These are phyloP conservation scores for Oplegnathus fasciatus DNA, from an alignment of 2,113 vertebrate species.

Conservation along the genomic window DNA sequence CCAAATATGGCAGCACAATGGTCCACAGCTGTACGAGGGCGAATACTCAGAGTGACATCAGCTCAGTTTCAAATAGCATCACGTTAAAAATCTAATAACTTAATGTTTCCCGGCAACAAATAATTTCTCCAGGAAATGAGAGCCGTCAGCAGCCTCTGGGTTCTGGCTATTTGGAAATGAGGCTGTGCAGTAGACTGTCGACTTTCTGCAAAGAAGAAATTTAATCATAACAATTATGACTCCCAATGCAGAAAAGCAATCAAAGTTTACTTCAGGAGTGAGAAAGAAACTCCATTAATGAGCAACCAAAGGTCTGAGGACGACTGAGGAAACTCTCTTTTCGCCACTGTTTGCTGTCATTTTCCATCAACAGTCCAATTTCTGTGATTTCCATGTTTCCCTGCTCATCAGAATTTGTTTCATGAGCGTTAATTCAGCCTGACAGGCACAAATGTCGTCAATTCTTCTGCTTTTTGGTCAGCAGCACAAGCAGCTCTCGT, in stretches of 20 bases:
- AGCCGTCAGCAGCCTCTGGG: slow-evolving; percentile 9
- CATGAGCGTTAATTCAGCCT: background rate
- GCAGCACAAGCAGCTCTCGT: background rate
- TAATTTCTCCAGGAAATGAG: slow-evolving; percentile 34
- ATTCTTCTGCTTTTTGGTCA: background rate
- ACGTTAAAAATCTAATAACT: background rate
- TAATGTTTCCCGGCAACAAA: slow-evolving; percentile 19
- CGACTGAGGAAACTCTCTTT: background rate
- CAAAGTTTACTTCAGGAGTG: background rate
- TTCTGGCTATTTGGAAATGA: background rate
- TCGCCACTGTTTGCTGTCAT: background rate
- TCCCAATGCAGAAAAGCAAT: background rate
- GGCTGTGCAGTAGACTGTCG: background rate
- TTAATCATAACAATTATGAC: background rate
- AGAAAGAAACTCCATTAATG: no score
- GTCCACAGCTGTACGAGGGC: slow-evolving; percentile 30
- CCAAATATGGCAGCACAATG: slow-evolving; percentile 45
- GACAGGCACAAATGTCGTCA: background rate
- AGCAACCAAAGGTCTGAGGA: background rate
- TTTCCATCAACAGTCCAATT: background rate
- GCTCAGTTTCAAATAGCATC: slow-evolving; percentile 19
- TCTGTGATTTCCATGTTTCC: background rate
- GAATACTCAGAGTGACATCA: slow-evolving; percentile 32
- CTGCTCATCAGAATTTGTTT: background rate
- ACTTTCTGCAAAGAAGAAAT: background rate